Evolutionary conservation across 2,113 vertebrate species (phyloP), one percentile per base, ranked within the genome.

Genomic region (Apteryx mantelli): DNA sequence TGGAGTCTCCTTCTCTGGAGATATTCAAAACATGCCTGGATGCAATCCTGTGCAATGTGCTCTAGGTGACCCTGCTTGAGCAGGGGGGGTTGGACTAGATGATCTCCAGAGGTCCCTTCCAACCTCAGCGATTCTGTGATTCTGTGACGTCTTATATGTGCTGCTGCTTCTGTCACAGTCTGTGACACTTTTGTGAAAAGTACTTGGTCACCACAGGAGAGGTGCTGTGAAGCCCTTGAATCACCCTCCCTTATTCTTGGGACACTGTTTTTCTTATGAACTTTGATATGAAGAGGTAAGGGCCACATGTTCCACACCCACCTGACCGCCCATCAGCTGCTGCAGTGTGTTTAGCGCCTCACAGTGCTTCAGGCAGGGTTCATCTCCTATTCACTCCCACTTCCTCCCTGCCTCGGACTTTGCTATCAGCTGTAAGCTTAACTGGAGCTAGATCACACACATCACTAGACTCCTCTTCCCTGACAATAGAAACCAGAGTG

Each of bases 401-500:
- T 91, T 92, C 88, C 71, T 80, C 48, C 58, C 44, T 7, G 24
- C 53, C 64, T 86, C 4, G 3, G 36, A 46, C 77, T 94, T 64
- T 8, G 11, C 36, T 80, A 25, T 68, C 60, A 24, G 42, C 65
- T 5, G 13, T 91, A 55, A 96, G 92, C 95, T 91, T 65, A 97
- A 94, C 55, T 95, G 92, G 88, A 97, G 95, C 81, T 82, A 97
- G 79, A 95, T 97, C 95, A 94, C 97, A 97, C 91, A 28, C 46
- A 44, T 55, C 34, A 28, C 68, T 38, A 44, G 66, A 40, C 52
- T 93, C 40, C 28, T 89, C 65, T 91, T 81, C 79, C 15, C 73
- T 89, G 96, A 97, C 96, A 98, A 97, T 78, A 97, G 97, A 92
- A 98, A 93, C 97, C 58, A 80, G 98, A 98, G 97, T 97, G 97